Conservation (phyloP, 2,888 invertebrate species). For the Oscheius sp. region DNA sequence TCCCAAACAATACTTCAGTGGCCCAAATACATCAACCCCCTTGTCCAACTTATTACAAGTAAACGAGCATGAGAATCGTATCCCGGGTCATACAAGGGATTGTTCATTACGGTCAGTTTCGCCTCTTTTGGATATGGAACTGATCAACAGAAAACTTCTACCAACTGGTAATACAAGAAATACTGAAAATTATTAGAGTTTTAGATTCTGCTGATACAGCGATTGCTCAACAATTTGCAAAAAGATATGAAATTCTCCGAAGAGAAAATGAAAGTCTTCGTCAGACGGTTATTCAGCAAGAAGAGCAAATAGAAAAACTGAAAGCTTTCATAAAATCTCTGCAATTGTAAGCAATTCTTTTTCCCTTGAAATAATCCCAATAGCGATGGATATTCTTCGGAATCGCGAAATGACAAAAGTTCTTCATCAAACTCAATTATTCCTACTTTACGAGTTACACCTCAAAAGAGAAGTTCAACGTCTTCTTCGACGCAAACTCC, state of each 20-base stretch:
- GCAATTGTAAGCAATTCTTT: slow-evolving; percentile 21
- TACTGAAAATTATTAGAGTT: too few species aligned
- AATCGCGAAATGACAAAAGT: slow-evolving; percentile 32
- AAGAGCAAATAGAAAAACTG: slow-evolving; percentile 27
- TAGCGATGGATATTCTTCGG: slow-evolving; percentile 33
- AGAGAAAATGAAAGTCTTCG: slow-evolving; percentile 28
- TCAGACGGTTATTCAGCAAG: slow-evolving; percentile 16
- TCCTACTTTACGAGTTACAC: slow-evolving; percentile 32
- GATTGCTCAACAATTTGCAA: slow-evolving; percentile 18
- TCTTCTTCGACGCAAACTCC: slow-evolving; percentile 25
- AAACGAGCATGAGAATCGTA: background rate
- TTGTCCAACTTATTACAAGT: too few species aligned
- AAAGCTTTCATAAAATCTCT: slow-evolving; percentile 27
- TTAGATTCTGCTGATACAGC: slow-evolving; percentile 18
- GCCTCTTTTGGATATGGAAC: slow-evolving; percentile 14
- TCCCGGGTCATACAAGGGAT: slow-evolving; percentile 12
- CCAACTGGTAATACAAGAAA: slow-evolving; percentile 3
- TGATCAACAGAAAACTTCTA: slow-evolving; percentile 8
- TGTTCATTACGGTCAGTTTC: slow-evolving; percentile 24
- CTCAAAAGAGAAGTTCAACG: slow-evolving; percentile 31
- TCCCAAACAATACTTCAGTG: background rate
- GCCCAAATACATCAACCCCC: too few species aligned
- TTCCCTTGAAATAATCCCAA: background rate
- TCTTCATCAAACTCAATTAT: slow-evolving; percentile 15
- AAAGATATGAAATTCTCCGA: slow-evolving; percentile 22